Evolutionary conservation across 2,797 vertebrate genomes (phyloP).

Genomic region (Anolis apletophallus): DNA sequence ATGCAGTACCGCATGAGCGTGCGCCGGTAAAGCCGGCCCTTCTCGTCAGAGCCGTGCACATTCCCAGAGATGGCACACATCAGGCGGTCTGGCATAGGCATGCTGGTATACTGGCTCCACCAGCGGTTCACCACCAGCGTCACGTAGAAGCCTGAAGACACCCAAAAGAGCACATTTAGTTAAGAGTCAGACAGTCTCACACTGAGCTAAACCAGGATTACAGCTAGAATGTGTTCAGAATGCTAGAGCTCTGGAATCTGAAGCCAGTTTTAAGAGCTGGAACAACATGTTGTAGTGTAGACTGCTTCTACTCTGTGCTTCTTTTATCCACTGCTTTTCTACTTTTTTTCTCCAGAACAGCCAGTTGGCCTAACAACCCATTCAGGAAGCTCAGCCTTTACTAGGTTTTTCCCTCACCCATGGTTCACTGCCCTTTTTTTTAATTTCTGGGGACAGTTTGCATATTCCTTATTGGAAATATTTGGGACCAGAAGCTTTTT

Average conservation of each 20-base stretch:
- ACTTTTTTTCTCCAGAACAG: neutral
- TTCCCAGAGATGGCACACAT: conserved; percentile 86
- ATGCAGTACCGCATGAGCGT: conserved; percentile 89
- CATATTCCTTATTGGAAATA: no score
- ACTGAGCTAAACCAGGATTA: neutral
- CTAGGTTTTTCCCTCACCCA: no score
- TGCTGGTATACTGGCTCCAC: conserved; percentile 90
- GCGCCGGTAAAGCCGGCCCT: conserved; percentile 86
- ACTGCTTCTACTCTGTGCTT: neutral
- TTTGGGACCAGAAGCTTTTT: no score
- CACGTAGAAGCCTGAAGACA: conserved; percentile 88
- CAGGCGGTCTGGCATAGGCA: conserved; percentile 87
- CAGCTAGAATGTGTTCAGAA: neutral
- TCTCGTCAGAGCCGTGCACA: conserved; percentile 85
- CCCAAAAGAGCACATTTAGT: neutral
- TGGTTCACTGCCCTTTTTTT: neutral
- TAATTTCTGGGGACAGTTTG: neutral
- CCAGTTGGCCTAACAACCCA: neutral
- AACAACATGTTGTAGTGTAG: neutral
- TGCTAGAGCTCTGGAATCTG: neutral
- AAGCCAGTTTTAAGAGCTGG: neutral
- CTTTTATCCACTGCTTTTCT: neutral
- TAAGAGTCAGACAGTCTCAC: neutral
- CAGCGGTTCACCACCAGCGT: conserved; percentile 91
- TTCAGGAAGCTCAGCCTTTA: neutral